A percentile compares a stretch with the other conserved stretches of the same genome.
These are phyloP conservation scores for Phanerotoma sp. DNA, from an alignment of 2,888 invertebrate genomes.

Conservation along the genomic window DNA sequence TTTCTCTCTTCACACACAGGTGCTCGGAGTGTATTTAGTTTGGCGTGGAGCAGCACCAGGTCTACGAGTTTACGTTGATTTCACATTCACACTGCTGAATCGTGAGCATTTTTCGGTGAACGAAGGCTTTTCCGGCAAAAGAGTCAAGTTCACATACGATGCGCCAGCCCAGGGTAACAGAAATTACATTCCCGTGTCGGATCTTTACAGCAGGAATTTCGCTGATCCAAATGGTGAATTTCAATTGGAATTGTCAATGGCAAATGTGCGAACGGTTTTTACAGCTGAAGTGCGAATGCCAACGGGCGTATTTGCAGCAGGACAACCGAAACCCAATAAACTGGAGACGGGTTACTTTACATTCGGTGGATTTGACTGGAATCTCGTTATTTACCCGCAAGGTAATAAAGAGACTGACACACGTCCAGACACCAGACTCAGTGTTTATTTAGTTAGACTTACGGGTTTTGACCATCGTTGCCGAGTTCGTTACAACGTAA, in stretches of 20 bases:
- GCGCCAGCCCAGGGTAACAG: constrained; percentile 74
- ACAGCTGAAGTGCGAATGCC: constrained; percentile 66
- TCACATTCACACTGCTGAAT: constrained; percentile 77
- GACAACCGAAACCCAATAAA: constrained; percentile 54
- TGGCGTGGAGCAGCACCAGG: constrained; percentile 76
- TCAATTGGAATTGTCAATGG: constrained; percentile 76
- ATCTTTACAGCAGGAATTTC: constrained; percentile 71
- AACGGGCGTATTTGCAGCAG: constrained; percentile 48
- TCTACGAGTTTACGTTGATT: constrained; percentile 76
- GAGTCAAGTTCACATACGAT: constrained; percentile 69
- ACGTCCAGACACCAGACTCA: constrained; percentile 57
- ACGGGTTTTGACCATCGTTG: constrained; percentile 83
- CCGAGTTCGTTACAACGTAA: constrained; percentile 70
- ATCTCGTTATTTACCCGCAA: constrained; percentile 65
- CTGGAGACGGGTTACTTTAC: constrained; percentile 71
- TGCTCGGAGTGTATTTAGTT: constrained; percentile 75
- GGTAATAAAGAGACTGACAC: constrained; percentile 61
- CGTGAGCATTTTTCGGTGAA: constrained; percentile 82
- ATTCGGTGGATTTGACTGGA: constrained; percentile 83
- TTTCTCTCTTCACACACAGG: constrained; percentile 38
- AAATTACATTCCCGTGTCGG: constrained; percentile 71
- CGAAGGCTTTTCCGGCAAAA: constrained; percentile 77
- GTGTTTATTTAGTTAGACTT: constrained; percentile 68
- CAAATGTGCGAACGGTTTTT: constrained; percentile 73
- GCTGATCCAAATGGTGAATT: constrained; percentile 80